Evolutionary conservation across 2,797 vertebrate species (phyloP).

Genomic region (Pseudochirops cupreus): DNA sequence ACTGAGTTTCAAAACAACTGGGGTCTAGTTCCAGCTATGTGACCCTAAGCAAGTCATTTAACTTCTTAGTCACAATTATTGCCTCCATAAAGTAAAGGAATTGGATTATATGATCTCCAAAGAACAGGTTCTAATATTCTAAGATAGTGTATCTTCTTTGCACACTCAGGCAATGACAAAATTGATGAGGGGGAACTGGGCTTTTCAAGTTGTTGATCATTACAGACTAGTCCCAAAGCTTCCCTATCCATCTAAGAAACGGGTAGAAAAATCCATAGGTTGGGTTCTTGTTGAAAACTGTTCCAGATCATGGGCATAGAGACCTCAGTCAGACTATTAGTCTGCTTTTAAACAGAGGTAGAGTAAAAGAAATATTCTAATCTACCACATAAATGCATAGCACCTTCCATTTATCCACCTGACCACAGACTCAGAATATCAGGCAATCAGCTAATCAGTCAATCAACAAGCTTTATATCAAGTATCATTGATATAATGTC

Average conservation of each 20-base stretch:
- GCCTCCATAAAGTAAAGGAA: background rate
- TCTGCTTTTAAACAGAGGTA: background rate
- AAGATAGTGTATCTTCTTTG: background rate
- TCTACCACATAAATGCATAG: background rate
- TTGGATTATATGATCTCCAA: background rate
- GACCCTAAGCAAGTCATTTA: background rate
- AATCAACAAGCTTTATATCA: background rate
- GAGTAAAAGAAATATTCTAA: background rate
- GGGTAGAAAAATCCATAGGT: background rate
- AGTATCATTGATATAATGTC: background rate
- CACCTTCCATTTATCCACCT: background rate
- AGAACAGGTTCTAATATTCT: background rate
- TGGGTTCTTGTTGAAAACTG: background rate
- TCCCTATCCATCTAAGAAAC: background rate
- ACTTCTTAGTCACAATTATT: background rate
- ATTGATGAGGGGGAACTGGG: background rate
- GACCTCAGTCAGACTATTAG: background rate
- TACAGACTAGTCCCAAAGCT: background rate
- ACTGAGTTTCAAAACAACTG: background rate
- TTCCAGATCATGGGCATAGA: background rate
- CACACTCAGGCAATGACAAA: background rate
- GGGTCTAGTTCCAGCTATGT: background rate
- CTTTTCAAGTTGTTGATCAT: background rate
- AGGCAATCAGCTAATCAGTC: background rate
- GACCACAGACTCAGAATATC: background rate